These are phyloP conservation scores for Lasioglossum malachurum DNA, from an alignment of 2,888 invertebrate genomes.

Conservation along the genomic window DNA sequence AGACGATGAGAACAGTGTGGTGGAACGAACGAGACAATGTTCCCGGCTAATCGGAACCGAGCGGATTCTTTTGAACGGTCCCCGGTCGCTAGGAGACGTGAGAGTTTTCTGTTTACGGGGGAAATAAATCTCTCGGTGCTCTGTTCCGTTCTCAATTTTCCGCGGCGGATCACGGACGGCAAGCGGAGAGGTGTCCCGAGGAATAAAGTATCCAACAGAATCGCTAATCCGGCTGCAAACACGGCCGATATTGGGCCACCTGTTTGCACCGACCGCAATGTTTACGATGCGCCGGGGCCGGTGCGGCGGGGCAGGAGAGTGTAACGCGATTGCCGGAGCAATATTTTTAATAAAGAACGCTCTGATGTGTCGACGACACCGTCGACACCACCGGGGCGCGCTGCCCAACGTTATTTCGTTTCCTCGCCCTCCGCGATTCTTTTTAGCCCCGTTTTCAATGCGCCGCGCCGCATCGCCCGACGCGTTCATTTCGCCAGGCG, in stretches of 20 bases:
- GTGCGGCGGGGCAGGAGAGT: neutral
- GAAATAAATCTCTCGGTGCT: conserved; percentile 13
- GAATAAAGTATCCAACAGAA: conserved; percentile 71
- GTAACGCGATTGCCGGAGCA: conserved; percentile 44
- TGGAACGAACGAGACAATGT: neutral
- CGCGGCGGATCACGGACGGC: neutral
- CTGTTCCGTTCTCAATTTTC: conserved; percentile 26
- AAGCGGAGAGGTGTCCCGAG: conserved; percentile 21
- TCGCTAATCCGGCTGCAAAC: conserved; percentile 73
- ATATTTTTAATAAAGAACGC: conserved; percentile 58
- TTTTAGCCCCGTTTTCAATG: neutral
- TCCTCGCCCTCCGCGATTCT: neutral
- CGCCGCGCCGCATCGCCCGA: no score
- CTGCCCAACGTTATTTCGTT: conserved; percentile 2
- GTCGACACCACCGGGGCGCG: neutral
- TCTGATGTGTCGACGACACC: conserved; percentile 27
- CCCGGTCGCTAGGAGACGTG: neutral
- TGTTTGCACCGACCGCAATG: conserved; percentile 70
- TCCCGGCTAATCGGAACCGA: neutral
- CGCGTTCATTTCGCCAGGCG: neutral
- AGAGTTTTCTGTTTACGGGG: neutral
- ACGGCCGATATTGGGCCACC: conserved; percentile 72
- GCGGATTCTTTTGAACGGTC: neutral
- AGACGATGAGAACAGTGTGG: neutral
- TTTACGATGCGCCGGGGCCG: conserved; percentile 55